Base-by-base conservation (phyloP, 1,140 invertebrate species). In the Aphidius ervi region DNA sequence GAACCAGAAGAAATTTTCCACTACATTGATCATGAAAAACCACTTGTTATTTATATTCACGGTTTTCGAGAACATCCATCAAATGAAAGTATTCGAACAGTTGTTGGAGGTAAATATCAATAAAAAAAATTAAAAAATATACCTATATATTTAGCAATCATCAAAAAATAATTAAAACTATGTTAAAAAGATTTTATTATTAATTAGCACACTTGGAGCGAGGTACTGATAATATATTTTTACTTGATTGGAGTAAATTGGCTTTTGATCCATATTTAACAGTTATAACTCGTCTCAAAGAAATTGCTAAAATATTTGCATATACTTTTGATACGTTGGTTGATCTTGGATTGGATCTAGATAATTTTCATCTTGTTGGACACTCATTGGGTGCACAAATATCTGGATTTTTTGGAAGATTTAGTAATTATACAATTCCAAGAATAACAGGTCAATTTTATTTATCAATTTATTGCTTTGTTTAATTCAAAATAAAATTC, bases 341-440 rank as follows among this genome's bases (percentile, higher is more conserved):
- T 10, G 53, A 59, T 40, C 48, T 63, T 37, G 68, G 67, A 39
- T 56, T 66, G 3, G 23, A 65, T 45, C 45, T 66, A 1, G 65
- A 67, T 46, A 67, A 67, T 67, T 66, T 77, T 37, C 72, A 76
- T 54, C n/a, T 72, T 9, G 63, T 77, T 37, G 75, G 75, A 6
- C 75, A 74, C 55, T 74, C 71, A 23, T 56, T 77, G 50, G 75
- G 75, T 23, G 72, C 66, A 7, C 75, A 77, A 39, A 68, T 74
- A 20, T 68, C 63, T n/a, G 74, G 74, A 39, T 68, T 71, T 50
- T 49, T 67, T 6, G 74, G 74, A 23, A 72, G 62, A 57, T 62
- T 54, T 43, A 64, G 57, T 37, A 60, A 48, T 16, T 57, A 63
- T 46, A 39, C 48, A 0, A 53, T 63, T 9, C 65, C 59, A 8